Evolutionary conservation across 2,113 vertebrate species (phyloP).

Genomic region (Procapra przewalskii): DNA sequence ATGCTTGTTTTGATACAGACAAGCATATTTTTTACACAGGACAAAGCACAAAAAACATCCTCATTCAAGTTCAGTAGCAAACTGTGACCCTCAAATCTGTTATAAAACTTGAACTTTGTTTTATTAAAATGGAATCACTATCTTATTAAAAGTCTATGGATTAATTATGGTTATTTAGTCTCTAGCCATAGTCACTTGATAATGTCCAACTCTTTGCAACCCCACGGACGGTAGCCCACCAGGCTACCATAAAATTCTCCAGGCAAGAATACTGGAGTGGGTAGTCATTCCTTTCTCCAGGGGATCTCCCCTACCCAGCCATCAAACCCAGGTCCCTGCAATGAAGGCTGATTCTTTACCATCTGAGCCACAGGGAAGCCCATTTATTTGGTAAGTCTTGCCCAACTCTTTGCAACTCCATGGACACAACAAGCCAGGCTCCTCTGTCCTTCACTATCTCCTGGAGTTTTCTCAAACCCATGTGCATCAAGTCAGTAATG

Average conservation of each 20-base stretch:
- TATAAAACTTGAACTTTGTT: not conserved
- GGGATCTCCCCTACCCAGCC: not conserved
- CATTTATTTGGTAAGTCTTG: not conserved
- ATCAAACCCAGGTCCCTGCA: fast-evolving
- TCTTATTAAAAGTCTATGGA: not conserved
- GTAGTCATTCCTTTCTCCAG: not conserved
- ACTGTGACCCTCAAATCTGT: not conserved
- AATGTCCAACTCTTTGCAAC: not conserved
- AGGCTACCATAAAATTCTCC: not conserved
- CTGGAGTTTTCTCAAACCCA: not conserved
- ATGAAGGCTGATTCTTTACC: not conserved
- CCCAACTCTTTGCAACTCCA: not conserved
- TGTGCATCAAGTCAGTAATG: not conserved
- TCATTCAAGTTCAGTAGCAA: not conserved
- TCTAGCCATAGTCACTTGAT: fast-evolving
- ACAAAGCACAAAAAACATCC: not conserved
- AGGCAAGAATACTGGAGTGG: not conserved
- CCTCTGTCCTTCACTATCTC: not conserved
- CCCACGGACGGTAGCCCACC: fast-evolving
- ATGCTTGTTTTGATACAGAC: not conserved
- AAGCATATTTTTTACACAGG: not conserved
- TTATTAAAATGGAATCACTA: not conserved
- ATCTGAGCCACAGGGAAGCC: not conserved
- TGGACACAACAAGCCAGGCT: not conserved
- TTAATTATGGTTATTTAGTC: not conserved